Percentiles rank a stretch among this genome's conserved stretches.
Evolutionary conservation across 1,140 invertebrate genomes (phyloP).

Genomic region (Oscheius sp.): DNA sequence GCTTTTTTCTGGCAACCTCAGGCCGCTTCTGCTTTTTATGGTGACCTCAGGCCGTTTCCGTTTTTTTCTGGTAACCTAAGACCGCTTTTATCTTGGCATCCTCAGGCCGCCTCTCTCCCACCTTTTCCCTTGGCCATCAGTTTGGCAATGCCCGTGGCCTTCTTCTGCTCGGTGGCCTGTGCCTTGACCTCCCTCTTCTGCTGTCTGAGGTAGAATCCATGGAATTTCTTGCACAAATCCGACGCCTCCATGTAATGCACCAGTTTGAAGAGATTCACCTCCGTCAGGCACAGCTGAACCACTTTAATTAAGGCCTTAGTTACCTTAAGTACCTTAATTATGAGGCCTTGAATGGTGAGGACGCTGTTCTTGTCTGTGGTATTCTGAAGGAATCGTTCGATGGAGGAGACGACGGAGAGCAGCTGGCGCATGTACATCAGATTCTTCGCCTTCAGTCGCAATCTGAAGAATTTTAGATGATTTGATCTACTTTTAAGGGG

Average conservation of each 20-base stretch:
- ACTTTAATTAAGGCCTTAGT: conserved; percentile 60
- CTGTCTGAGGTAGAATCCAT: conserved; percentile 44
- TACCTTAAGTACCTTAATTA: conserved; percentile 58
- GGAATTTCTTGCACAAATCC: conserved; percentile 51
- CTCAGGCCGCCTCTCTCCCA: neutral
- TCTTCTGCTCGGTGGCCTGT: conserved; percentile 21
- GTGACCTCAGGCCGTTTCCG: too few relatives aligned
- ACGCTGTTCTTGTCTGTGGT: neutral
- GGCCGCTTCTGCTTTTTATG: too few relatives aligned
- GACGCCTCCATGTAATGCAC: conserved; percentile 45
- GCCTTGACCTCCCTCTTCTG: conserved; percentile 33
- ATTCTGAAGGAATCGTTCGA: conserved; percentile 68
- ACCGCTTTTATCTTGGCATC: neutral
- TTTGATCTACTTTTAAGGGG: neutral
- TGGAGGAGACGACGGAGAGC: conserved; percentile 39
- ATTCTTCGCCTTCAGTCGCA: conserved; percentile 77
- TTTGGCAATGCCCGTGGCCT: conserved; percentile 23
- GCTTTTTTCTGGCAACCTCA: too few relatives aligned
- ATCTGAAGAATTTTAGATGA: conserved; percentile 66
- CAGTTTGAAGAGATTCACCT: conserved; percentile 50
- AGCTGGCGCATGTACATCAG: conserved; percentile 81
- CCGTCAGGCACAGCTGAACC: conserved; percentile 40
- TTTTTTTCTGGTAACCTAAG: too few relatives aligned
- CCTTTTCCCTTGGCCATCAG: conserved; percentile 16
- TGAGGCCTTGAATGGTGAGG: conserved; percentile 29